Base-by-base conservation (phyloP, 1,140 invertebrate species). In the Caenorhabditis latens region DNA sequence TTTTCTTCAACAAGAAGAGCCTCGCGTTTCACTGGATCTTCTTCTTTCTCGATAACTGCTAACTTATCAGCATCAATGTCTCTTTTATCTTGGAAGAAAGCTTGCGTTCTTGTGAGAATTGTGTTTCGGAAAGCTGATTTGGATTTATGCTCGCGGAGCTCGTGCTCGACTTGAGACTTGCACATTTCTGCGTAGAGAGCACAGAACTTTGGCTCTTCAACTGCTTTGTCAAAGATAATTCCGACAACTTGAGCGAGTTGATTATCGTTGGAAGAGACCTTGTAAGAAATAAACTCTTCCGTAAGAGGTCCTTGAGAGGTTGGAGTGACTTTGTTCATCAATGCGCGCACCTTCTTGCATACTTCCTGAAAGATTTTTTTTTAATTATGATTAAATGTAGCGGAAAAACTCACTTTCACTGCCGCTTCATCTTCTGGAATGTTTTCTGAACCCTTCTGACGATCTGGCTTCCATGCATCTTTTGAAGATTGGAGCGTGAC, bases 191-290 rank as follows among this genome's bases (percentile, higher is more conserved):
- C 88, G 83, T 92, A 92, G 0, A 92, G 88, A 14, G 91, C 75
- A 75, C 91, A 92, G 87, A 92, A 92, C 55, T 91, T 90, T 19
- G 91, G 91, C 83, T 92, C 91, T 67, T 92, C 91, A 13, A 92
- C 91, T 16, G 91, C 91, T 65, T 92, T 92, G 43, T 92, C 91
- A 65, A 92, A 92, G 48, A 92, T 90, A 53, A 92, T 84, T 83
- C 90, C 87, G 57, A 91, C 91, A 40, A 90, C 86, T 50, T 79
- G 55, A 61, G 83, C 50, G n/a, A 85, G 50, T 40, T 85, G 84
- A 4, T 8, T 53, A 0, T 75, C 48, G 46, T 65, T 53, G 65
- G 84, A 65, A n/a, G 65, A 57, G 8, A 88, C 83, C 7, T 88
- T 85, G 32, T 53, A 53, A 13, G 65, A 24, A n/a, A 88, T 65